Evolutionary conservation across 2,888 invertebrate species (phyloP).

Genomic region (Plagodis dolabraria): DNA sequence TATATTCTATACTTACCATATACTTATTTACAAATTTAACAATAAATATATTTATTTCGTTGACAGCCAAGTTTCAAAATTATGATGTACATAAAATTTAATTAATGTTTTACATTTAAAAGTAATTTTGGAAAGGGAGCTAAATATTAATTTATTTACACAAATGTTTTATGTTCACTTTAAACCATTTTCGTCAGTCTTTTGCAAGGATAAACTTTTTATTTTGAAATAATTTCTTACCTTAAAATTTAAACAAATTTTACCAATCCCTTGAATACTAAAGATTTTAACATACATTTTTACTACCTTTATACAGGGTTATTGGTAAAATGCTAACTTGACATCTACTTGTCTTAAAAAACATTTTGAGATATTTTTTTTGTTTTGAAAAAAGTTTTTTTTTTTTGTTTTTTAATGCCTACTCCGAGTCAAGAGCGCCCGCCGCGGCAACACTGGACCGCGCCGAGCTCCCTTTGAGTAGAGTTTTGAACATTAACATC

Average conservation of each 20-base stretch:
- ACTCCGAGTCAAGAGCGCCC: too few relatives aligned
- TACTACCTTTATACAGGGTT: too few relatives aligned
- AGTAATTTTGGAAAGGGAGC: slow-evolving; percentile 8
- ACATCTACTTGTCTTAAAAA: too few relatives aligned
- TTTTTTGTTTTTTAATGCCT: too few relatives aligned
- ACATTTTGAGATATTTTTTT: too few relatives aligned
- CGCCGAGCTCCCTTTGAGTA: too few relatives aligned
- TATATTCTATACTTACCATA: slow-evolving; percentile 15
- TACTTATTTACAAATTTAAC: slow-evolving; percentile 28
- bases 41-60: slow-evolving; percentile 28
- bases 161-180: slow-evolving; percentile 40
- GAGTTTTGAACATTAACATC: too few relatives aligned
- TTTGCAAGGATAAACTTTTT: slow-evolving; percentile 52
- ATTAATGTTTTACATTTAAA: slow-evolving; percentile 11
- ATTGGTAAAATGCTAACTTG: too few relatives aligned
- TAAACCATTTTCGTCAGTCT: slow-evolving; percentile 69
- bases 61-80: slow-evolving; percentile 31
- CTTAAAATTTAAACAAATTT: slow-evolving; percentile 1
- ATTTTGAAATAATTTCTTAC: slow-evolving; percentile 19
- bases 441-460: too few relatives aligned
- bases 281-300: too few relatives aligned
- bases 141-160: slow-evolving; percentile 39
- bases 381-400: too few relatives aligned
- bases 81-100: slow-evolving; percentile 9
- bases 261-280: neutral